A percentile compares a stretch with the other conserved stretches of the same genome.
phyloP scores from a whole-genome alignment of 2,888 invertebrate genomes.

The Drosophila picticornis region DNA sequence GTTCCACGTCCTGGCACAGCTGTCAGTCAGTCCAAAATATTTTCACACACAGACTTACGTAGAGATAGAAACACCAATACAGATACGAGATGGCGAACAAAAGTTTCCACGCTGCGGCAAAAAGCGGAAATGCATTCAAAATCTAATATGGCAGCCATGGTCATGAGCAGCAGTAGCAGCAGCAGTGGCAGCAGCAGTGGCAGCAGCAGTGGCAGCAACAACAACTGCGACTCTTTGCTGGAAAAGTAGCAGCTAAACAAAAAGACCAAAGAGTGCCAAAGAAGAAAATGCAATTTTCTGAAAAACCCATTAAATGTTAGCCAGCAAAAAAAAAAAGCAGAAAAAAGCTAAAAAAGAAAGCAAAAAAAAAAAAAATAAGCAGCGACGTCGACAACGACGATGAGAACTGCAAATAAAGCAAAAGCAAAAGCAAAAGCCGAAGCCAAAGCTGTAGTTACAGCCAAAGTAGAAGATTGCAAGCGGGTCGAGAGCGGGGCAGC shows the following conservation, averaged over 20 bases:
- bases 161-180: conserved; percentile 74
- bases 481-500: background rate
- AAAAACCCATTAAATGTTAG: conserved; percentile 83
- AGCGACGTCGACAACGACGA: conserved; percentile 19
- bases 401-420: conserved; percentile 77
- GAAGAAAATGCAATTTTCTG: conserved; percentile 83
- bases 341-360: conserved; percentile 14
- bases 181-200: conserved; percentile 57
- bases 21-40: conserved; percentile 79
- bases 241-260: conserved; percentile 78
- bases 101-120: conserved; percentile 80
- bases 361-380: background rate
- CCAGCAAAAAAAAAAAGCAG: conserved; percentile 58
- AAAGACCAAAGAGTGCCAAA: conserved; percentile 80
- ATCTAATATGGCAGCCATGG: conserved; percentile 82
- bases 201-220: conserved; percentile 20
- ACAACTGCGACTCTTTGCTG: conserved; percentile 45
- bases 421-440: conserved; percentile 36
- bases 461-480: conserved; percentile 34
- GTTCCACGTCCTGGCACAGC: conserved; percentile 66
- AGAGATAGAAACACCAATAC: conserved; percentile 30
- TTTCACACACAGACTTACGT: conserved; percentile 52
- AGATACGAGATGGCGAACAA: conserved; percentile 76
- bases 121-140: conserved; percentile 82
- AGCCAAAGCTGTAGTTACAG: conserved; percentile 39